Base-by-base conservation (phyloP, 53 echinoderm and acorn worm species). In the Actinopyga echinites region DNA sequence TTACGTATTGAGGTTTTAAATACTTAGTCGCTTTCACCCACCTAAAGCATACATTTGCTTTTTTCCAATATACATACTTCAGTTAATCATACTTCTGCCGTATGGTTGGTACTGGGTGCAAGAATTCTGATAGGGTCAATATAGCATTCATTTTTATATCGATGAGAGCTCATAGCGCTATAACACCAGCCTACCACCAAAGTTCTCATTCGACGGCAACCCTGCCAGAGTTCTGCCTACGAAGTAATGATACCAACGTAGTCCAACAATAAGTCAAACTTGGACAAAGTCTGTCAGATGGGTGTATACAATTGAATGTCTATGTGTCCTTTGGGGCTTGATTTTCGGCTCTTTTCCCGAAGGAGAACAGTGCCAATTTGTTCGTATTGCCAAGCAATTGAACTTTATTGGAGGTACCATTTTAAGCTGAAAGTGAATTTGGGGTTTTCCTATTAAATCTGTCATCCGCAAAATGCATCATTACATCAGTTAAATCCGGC, bases 311-410 rank as follows among this genome's bases (percentile, higher is more conserved):
- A 49, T 49, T 49, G 49, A 49, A 13, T 49, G 15, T 49, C 49
- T 49, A 30, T 65, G 4, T 65, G 15, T 65, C 65, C 12, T 26
- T n/a, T 65, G 65, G 20, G 65, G 31, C 1, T 65, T 65, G 33
- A 20, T 34, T 65, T 65, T 36, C 65, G 33, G 65, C 17, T 71
- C 21, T 29, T 71, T 36, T 26, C 71, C 71, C 71, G 44, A 30
- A 71, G 71, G 71, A 71, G 40, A 34, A 71, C 71, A 20, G 25
- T 43, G 44, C 40, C 71, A 71, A 71, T 71, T 71, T 71, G 71
- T 71, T 44, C 42, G 71, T 40, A 71, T 71, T 71, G 71, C 71
- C 40, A 40, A 71, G 71, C 71, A 71, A 71, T 71, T 71, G 71
- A 40, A 71, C 42, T 71, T 71, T 71, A 71, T 71, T 71, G 71